These are phyloP conservation scores for Myiopsitta monachus DNA, from an alignment of 2,113 vertebrate genomes.

Conservation along the genomic window DNA sequence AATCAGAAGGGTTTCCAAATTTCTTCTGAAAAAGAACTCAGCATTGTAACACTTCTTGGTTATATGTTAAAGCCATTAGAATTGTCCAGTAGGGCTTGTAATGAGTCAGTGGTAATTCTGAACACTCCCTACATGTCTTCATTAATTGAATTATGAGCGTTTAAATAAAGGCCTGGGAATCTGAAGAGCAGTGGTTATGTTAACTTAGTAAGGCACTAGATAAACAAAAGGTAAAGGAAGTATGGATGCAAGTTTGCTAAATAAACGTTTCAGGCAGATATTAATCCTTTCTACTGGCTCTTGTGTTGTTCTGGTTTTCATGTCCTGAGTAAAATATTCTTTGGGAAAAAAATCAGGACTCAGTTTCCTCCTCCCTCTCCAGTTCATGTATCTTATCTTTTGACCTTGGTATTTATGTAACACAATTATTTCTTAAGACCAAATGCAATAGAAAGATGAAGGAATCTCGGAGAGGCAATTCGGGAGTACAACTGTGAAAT, in stretches of 20 bases:
- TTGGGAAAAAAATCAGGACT: neutral
- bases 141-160: neutral
- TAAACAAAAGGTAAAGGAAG: neutral
- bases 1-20: neutral
- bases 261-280: neutral
- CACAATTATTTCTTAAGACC: neutral
- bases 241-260: neutral
- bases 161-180: neutral
- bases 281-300: neutral
- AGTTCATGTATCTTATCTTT: neutral
- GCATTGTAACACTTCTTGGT: neutral
- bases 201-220: neutral
- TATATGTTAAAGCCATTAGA: neutral
- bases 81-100: neutral
- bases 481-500: conserved; percentile 16
- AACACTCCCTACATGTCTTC: neutral
- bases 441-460: neutral
- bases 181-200: neutral
- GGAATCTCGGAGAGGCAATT: neutral
- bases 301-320: neutral
- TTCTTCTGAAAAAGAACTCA: neutral
- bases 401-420: neutral
- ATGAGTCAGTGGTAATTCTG: neutral
- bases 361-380: neutral
- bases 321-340: neutral